Conservation (phyloP, 1,140 invertebrate species). For the Drosophila miranda region DNA sequence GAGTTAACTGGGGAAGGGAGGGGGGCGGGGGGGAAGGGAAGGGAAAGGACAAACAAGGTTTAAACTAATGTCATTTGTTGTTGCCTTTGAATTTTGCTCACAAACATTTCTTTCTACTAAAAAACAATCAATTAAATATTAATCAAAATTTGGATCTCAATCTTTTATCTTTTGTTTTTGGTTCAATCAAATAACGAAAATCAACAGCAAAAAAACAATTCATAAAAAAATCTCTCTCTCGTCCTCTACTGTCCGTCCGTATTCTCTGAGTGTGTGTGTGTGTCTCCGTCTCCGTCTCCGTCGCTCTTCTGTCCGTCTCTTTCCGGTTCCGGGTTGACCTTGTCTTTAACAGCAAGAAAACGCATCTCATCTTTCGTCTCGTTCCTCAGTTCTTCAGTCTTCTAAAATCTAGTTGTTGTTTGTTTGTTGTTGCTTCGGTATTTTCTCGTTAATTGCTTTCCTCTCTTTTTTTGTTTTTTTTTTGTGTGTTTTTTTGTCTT, state of each 20-base stretch:
- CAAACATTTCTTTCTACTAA: conserved; percentile 67
- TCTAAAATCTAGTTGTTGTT: conserved; percentile 75
- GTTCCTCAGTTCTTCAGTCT: conserved; percentile 77
- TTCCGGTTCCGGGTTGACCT: conserved; percentile 1
- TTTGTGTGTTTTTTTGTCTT: conserved; percentile 13
- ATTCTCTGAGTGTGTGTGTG: no score
- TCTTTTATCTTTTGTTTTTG: conserved; percentile 32
- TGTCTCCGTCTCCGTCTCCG: not conserved
- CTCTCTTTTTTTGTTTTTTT: conserved; percentile 13
- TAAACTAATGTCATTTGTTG: conserved; percentile 48
- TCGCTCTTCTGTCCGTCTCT: conserved; percentile 12
- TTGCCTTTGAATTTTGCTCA: conserved; percentile 65
- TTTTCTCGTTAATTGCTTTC: conserved; percentile 55
- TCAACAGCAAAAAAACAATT: conserved; percentile 74
- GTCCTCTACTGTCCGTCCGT: conserved; percentile 5
- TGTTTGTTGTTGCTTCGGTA: conserved; percentile 62
- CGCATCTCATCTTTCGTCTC: conserved; percentile 54
- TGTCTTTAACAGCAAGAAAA: conserved; percentile 43
- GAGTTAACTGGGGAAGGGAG: not conserved
- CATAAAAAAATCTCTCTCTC: conserved; percentile 45
- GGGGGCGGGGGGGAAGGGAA: not conserved
- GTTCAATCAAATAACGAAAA: conserved; percentile 74
- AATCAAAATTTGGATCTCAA: conserved; percentile 61
- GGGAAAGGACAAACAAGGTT: conserved; percentile 42
- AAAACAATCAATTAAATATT: conserved; percentile 77